Percentiles rank a stretch among this genome's conserved stretches.
phyloP scores from a whole-genome alignment of 1,140 invertebrate genomes.

The Polypedilum pembai region DNA sequence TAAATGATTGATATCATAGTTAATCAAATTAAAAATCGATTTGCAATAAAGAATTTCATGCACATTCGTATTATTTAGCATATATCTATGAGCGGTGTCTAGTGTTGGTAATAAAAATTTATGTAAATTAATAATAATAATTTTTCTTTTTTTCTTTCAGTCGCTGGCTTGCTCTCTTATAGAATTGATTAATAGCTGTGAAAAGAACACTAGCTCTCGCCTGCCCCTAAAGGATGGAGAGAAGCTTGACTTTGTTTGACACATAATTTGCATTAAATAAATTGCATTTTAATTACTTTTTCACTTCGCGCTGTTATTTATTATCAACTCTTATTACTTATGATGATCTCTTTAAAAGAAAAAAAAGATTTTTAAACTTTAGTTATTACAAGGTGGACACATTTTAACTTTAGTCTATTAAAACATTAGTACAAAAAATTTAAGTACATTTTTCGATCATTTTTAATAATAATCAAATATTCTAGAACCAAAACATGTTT shows the following conservation, averaged over 20 bases:
- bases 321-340: not conserved
- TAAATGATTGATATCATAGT: constrained; percentile 15
- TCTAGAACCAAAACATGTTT: too few relatives aligned
- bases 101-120: not conserved
- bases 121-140: not conserved
- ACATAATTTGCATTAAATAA: not conserved
- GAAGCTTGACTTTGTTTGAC: too few relatives aligned
- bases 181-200: not conserved
- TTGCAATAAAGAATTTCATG: not conserved
- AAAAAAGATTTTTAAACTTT: too few relatives aligned
- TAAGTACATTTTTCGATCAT: too few relatives aligned
- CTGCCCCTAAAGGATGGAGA: not conserved
- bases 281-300: not conserved
- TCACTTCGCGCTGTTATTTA: not conserved
- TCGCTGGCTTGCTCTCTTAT: too few relatives aligned
- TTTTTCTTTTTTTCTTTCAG: not conserved
- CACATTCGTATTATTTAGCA: too few relatives aligned
- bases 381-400: too few relatives aligned
- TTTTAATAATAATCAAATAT: too few relatives aligned
- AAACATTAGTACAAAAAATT: too few relatives aligned
- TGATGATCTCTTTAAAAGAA: too few relatives aligned
- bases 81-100: not conserved
- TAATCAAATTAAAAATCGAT: constrained; percentile 27
- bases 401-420: too few relatives aligned
- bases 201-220: not conserved